Base-by-base conservation (phyloP, 2,888 invertebrate genomes). In the Scelioninae gen. 2 region DNA sequence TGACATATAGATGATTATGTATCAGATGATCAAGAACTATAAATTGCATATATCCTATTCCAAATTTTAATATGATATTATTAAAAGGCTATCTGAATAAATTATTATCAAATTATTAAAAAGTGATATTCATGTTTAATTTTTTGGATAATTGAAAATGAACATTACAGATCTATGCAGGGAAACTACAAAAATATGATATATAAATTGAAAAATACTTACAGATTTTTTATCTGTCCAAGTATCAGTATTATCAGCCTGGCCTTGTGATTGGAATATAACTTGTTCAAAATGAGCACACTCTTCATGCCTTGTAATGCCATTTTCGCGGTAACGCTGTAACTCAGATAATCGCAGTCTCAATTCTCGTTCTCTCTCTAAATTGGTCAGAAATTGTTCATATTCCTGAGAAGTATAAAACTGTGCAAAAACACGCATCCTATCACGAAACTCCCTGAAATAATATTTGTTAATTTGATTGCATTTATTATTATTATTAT, bases 361-460 rank as follows among this genome's bases (percentile, higher is more conserved):
- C 70, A 97, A 88, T 83, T 96, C 96, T 77, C 93, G 91, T 87
- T 97, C 96, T 64, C 94, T 90, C 87, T 94, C 93, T 60, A 96
- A 86, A 73, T 93, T 94, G 3, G 91, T 90, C 52, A 94, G 88
- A 22, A 96, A 91, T 73, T 93, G 91, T 71, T 94, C 92, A 80
- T 96, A 94, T 85, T 97, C 96, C 63, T 92, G 90, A 22, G 93
- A 91, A 1, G 95, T 93, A 83, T 94, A 93, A 87, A 96, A 96
- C 85, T 96, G 96, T 1, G 95, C 92, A 82, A 95, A 94, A 75
- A 94, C 92, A 31, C 94, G 90, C 86, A 96, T 90, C 35, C 93
- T 92, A 76, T 97, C 96, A 39, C 92, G 90, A 82, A 96, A 92
- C 78, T 93, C 93, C 80, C 93, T 93, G 83, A 37, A 58, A 35